These are phyloP conservation scores for Ferrisia virgata DNA, from an alignment of 2,888 invertebrate genomes.

Conservation along the genomic window DNA sequence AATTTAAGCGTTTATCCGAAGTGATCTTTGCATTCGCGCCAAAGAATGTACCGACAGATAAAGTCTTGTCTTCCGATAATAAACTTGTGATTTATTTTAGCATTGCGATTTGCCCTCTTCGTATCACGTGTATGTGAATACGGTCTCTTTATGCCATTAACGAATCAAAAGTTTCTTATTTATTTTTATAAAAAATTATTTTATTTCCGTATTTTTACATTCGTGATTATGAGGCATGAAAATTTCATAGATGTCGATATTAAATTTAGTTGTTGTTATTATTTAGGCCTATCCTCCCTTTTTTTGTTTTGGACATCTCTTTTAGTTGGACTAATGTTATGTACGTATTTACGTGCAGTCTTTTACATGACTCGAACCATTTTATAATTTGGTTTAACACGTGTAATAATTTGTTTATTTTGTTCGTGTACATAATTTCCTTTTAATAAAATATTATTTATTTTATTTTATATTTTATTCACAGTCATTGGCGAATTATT, in stretches of 20 bases:
- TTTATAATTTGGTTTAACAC: neutral
- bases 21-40: neutral
- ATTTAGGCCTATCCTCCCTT: neutral
- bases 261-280: neutral
- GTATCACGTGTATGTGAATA: neutral
- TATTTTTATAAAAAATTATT: neutral
- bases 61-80: slow-evolving; percentile 10
- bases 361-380: neutral
- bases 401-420: neutral
- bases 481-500: neutral
- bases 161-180: slow-evolving; percentile 25
- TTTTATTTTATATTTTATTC: neutral
- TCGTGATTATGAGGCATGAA: neutral
- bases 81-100: neutral
- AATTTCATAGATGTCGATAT: neutral
- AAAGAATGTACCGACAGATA: neutral
- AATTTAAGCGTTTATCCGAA: slow-evolving; percentile 10
- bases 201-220: neutral
- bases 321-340: neutral
- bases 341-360: neutral
- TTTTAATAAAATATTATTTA: neutral
- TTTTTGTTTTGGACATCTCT: neutral
- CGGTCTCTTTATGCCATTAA: neutral
- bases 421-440: neutral
- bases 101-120: neutral